Evolutionary conservation across 2,113 vertebrate species (phyloP).

Genomic region (Pedionomus torquatus): DNA sequence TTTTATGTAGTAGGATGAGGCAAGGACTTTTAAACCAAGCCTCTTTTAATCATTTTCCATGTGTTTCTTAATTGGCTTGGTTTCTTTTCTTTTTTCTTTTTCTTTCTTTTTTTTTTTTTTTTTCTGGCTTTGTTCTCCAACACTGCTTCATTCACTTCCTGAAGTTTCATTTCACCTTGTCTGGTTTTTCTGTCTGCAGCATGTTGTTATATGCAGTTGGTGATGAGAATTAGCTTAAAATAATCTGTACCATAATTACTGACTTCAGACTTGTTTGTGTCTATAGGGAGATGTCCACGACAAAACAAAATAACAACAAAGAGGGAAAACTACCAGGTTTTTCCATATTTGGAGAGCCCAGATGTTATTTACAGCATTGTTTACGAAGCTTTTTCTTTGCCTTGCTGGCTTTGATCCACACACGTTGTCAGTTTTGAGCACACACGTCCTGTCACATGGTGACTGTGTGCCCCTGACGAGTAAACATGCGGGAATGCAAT

Average conservation of each 20-base stretch:
- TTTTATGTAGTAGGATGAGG: not conserved
- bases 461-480: slow-evolving; percentile 65
- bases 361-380: slow-evolving; percentile 83
- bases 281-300: slow-evolving; percentile 62
- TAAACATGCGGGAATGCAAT: slow-evolving; percentile 77
- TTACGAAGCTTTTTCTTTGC: slow-evolving; percentile 78
- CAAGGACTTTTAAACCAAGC: not conserved
- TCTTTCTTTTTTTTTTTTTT: slow-evolving; percentile 48
- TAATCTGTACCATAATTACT: slow-evolving; percentile 50
- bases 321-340: slow-evolving; percentile 72
- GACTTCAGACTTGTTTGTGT: slow-evolving; percentile 70
- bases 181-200: slow-evolving; percentile 61
- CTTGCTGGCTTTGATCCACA: slow-evolving; percentile 78
- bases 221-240: slow-evolving; percentile 67
- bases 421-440: slow-evolving; percentile 78
- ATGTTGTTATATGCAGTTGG: slow-evolving; percentile 36
- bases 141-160: slow-evolving; percentile 64
- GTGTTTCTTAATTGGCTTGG: slow-evolving; percentile 20
- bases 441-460: slow-evolving; percentile 83
- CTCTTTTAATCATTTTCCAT: slow-evolving; percentile 12
- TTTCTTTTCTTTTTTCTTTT: slow-evolving; percentile 39
- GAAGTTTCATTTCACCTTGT: slow-evolving; percentile 67
- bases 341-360: slow-evolving; percentile 77
- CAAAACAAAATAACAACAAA: slow-evolving; percentile 76
- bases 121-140: slow-evolving; percentile 64